Base-by-base conservation (phyloP, 2,797 vertebrate genomes). In the Lycodopsis pacificus region DNA sequence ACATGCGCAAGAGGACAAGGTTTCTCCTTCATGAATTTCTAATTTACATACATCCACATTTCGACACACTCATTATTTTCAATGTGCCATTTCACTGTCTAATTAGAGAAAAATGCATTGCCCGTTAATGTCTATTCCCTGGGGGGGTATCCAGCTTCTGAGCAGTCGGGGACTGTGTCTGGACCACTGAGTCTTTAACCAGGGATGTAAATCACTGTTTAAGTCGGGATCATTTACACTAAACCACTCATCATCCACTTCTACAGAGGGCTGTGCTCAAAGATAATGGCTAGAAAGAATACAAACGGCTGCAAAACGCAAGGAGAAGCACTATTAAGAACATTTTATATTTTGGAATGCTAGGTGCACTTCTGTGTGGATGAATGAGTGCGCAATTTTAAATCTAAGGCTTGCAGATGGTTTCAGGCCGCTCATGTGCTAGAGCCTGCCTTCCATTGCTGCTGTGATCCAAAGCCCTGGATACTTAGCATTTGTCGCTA, bases 201-300 rank as follows among this genome's bases (percentile, higher is more conserved):
- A 57, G 64, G 66, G 81, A 80, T 69, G 84, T 89, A 89, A 91
- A 91, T 91, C 86, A 82, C 70, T 51, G 51, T 77, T 86, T 83
- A 65, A 72, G 79, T 83, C 69, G 12, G 82, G 81, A 80, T 84
- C 74, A 72, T 88, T 91, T 84, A 68, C 58, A 71, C 76, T 76
- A 63, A 89, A 73, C 71, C 83, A 42, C 79, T 86, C 82, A 87
- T 91, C 86, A 81, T 84, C 72, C 70, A 70, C 65, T 56, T 73
- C 80, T 64, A 36, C 79, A 42, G 51, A 80, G 65, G 51, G 19
- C 75, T 79, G 76, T 13, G 49, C 62, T 79, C 36, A 38, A 30
- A 86, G 71, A 87, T 88, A 84, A 87, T 79, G 73, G 38, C 49
- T 27, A 32, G 30, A 73, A 63, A 44, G 40, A 73, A 56, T 30